Conservation (phyloP, 2,113 vertebrate species). For the Alaudala cheleensis region DNA sequence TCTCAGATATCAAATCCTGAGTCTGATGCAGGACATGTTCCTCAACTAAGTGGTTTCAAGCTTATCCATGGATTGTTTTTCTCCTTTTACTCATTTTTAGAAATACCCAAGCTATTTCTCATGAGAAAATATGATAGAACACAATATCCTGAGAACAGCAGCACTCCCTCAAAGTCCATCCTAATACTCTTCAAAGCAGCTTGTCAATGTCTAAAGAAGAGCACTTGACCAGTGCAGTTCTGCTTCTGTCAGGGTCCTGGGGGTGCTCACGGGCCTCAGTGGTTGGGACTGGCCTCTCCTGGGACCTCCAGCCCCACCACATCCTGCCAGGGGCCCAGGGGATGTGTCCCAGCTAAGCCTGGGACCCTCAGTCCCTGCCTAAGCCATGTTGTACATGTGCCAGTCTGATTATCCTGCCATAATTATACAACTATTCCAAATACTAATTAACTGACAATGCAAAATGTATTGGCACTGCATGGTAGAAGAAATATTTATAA, state of each 20-base stretch:
- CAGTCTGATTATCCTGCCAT: neutral
- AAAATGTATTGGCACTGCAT: neutral
- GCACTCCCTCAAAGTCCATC: too few relatives aligned
- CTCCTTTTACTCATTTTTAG: neutral
- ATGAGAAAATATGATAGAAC: neutral
- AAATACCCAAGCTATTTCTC: neutral
- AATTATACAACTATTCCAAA: neutral
- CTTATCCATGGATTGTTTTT: neutral
- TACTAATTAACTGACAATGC: neutral
- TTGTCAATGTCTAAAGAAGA: neutral
- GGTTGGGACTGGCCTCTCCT: neutral
- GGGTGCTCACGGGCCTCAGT: neutral
- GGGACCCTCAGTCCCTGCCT: neutral
- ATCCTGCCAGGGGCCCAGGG: neutral
- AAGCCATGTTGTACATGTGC: neutral
- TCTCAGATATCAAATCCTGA: neutral
- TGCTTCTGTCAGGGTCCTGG: neutral
- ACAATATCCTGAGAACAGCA: neutral
- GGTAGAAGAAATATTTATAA: neutral
- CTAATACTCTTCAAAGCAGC: neutral
- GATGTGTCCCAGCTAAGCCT: rapidly evolving
- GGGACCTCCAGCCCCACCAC: neutral
- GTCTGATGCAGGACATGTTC: rapidly evolving
- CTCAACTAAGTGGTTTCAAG: neutral
- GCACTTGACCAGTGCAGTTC: neutral